Evolutionary conservation across 92 coral and sea anemone species (phyloP).

Genomic region (Palythoa heliodiscus): DNA sequence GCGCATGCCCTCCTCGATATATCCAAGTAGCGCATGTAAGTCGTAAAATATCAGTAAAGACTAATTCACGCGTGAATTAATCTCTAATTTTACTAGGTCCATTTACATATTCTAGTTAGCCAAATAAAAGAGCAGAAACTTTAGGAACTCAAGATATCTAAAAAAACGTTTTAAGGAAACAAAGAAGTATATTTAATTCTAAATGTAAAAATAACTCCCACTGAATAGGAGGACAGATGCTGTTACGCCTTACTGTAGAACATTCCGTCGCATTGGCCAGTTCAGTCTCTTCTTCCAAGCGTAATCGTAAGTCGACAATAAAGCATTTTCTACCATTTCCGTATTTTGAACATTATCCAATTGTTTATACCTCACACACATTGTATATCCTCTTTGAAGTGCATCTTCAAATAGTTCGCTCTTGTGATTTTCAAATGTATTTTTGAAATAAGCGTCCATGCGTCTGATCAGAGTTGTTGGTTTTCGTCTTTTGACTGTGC

Average conservation of each 20-base stretch:
- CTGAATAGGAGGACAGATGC: too few species aligned
- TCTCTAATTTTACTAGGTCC: too few species aligned
- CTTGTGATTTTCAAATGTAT: not conserved
- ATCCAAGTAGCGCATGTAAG: too few species aligned
- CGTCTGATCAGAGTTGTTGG: constrained; percentile 1
- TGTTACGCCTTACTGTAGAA: not conserved
- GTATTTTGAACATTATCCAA: not conserved
- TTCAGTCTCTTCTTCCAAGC: constrained; percentile 3
- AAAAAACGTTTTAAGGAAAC: too few species aligned
- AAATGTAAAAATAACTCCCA: too few species aligned
- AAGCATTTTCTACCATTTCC: not conserved
- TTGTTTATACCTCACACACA: not conserved
- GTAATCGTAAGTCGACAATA: not conserved
- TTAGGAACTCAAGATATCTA: too few species aligned
- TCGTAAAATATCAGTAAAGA: too few species aligned
- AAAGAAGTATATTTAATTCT: too few species aligned
- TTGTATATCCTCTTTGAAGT: not conserved
- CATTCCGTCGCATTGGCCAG: not conserved
- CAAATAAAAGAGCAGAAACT: too few species aligned
- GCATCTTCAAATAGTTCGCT: not conserved
- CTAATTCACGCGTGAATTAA: too few species aligned
- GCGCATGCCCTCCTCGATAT: too few species aligned
- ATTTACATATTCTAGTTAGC: too few species aligned
- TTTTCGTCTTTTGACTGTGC: not conserved
- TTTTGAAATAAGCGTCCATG: not conserved